These are phyloP conservation scores for Xenopus laevis DNA, from an alignment of 2,113 vertebrate genomes.

Conservation along the genomic window DNA sequence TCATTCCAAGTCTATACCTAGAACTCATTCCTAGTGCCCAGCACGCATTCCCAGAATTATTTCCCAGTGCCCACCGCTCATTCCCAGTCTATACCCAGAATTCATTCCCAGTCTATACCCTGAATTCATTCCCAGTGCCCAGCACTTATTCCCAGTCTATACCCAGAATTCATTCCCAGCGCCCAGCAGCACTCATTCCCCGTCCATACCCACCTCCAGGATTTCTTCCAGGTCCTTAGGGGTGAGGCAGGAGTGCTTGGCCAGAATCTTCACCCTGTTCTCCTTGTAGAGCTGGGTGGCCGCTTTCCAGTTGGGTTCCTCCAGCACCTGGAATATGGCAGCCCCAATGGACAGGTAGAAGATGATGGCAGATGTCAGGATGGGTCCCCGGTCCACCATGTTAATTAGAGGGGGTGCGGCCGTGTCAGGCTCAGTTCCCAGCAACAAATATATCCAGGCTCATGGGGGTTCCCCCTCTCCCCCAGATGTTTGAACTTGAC, in stretches of 20 bases:
- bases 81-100: too few species aligned
- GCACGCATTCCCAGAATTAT: too few species aligned
- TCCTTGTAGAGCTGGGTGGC: conserved; percentile 70
- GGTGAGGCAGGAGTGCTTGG: conserved; percentile 81
- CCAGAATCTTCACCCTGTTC: conserved; percentile 75
- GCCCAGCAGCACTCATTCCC: too few species aligned
- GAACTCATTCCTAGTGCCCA: too few species aligned
- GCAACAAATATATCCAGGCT: neutral
- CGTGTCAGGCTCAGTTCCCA: neutral
- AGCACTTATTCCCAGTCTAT: too few species aligned
- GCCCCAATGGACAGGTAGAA: conserved; percentile 98
- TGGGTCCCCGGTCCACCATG: conserved; percentile 95
- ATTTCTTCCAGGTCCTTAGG: conserved; percentile 82
- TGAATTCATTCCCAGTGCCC: too few species aligned
- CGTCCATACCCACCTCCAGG: conserved; percentile 69
- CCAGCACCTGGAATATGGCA: conserved; percentile 94
- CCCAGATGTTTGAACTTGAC: conserved; percentile 62
- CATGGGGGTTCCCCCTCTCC: neutral
- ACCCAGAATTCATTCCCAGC: too few species aligned
- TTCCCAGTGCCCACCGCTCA: too few species aligned
- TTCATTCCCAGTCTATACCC: too few species aligned
- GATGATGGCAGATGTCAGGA: conserved; percentile 93
- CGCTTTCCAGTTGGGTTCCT: conserved; percentile 87
- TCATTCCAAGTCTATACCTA: too few species aligned
- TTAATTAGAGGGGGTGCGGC: conserved; percentile 45